These are phyloP conservation scores for Zaprionus tsacasi DNA, from an alignment of 1,140 invertebrate species.

Conservation along the genomic window DNA sequence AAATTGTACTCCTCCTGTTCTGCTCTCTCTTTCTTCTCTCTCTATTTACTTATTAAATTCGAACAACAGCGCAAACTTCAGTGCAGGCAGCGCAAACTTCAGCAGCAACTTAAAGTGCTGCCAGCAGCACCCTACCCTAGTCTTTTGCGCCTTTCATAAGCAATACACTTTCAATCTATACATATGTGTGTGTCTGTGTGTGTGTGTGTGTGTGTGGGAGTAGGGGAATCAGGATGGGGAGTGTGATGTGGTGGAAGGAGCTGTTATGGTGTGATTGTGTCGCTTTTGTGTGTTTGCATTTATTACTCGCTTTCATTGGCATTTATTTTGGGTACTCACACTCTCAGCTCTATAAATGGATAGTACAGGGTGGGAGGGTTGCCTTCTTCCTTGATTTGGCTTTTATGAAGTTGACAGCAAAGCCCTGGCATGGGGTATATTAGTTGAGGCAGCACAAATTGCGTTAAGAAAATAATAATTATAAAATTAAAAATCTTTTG, in stretches of 20 bases:
- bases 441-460: background rate
- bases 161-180: conserved; percentile 65
- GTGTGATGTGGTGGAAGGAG: background rate
- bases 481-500: too few relatives aligned
- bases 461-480: background rate
- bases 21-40: too few relatives aligned
- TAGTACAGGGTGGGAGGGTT: conserved; percentile 1
- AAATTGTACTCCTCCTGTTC: conserved; percentile 56
- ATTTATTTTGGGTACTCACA: conserved; percentile 65
- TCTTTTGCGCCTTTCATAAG: conserved; percentile 61
- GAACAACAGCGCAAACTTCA: too few relatives aligned
- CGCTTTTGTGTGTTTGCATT: conserved; percentile 58
- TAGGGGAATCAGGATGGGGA: background rate
- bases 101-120: conserved; percentile 11
- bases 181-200: conserved; percentile 31
- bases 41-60: too few relatives aligned
- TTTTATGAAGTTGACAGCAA: conserved; percentile 24
- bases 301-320: conserved; percentile 78
- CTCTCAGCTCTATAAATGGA: conserved; percentile 10
- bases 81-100: background rate
- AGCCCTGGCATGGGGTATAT: background rate
- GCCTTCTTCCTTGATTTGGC: conserved; percentile 48
- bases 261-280: conserved; percentile 5
- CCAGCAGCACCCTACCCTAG: background rate
- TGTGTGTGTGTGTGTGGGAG: conserved; percentile 27